Evolutionary conservation across 2,113 vertebrate species (phyloP).

Genomic region (Rhinopomastus cyanomelas): DNA sequence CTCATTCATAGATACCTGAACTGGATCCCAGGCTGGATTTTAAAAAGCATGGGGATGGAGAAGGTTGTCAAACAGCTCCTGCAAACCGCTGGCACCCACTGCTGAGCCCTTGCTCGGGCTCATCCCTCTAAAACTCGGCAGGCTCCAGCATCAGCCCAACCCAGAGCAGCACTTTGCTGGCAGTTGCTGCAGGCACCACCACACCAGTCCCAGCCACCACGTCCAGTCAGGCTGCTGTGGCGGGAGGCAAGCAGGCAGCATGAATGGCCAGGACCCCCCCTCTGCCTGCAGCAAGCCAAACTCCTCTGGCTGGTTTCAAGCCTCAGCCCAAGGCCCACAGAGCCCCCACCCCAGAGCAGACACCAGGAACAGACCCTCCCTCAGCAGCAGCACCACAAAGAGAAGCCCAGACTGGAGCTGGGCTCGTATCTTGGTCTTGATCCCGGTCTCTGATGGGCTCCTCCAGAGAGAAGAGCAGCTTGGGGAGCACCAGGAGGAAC

Average conservation of each 20-base stretch:
- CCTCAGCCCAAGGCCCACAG: too few species aligned
- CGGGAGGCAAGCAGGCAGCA: too few species aligned
- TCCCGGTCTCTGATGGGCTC: fast-evolving
- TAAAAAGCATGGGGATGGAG: neutral
- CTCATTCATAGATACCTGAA: neutral
- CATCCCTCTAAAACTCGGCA: neutral
- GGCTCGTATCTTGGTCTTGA: neutral
- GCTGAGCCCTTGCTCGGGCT: neutral
- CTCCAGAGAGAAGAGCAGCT: neutral
- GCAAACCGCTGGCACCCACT: neutral
- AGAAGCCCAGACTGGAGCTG: neutral
- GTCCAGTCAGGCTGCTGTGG: neutral
- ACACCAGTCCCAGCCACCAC: neutral
- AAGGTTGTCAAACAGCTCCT: neutral
- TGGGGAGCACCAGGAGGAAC: neutral
- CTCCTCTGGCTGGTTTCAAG: too few species aligned
- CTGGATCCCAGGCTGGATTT: too few species aligned
- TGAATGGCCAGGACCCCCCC: too few species aligned
- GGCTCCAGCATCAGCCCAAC: neutral
- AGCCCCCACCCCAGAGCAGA: neutral
- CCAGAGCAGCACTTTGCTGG: fast-evolving
- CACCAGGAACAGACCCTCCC: neutral
- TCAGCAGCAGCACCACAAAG: neutral
- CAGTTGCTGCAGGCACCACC: fast-evolving
- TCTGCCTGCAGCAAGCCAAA: too few species aligned